Conservation (phyloP, 2,113 vertebrate species). For the Scolopax mira region DNA sequence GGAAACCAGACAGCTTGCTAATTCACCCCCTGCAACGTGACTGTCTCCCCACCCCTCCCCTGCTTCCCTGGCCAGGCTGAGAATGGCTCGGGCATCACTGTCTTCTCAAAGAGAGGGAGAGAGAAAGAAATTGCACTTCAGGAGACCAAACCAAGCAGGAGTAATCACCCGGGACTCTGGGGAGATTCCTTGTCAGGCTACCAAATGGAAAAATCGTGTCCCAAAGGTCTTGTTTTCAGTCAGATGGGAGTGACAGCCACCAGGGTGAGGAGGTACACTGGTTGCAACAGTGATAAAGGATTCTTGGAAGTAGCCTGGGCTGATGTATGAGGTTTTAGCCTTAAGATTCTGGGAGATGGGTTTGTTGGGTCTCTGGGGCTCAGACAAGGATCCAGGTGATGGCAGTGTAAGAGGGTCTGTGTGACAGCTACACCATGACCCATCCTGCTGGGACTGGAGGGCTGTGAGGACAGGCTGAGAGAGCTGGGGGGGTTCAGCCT, state of each 20-base stretch:
- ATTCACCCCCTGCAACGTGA: accelerated
- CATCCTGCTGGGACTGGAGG: not conserved
- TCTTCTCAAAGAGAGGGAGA: not conserved
- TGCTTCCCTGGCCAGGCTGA: not conserved
- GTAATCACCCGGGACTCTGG: not conserved
- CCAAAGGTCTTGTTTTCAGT: not conserved
- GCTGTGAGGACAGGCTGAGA: not conserved
- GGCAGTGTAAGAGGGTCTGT: not conserved
- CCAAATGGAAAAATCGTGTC: not conserved
- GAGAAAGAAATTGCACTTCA: not conserved
- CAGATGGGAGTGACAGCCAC: not conserved
- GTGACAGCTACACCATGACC: not conserved
- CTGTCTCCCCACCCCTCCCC: not conserved
- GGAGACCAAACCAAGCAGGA: not conserved
- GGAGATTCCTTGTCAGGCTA: accelerated
- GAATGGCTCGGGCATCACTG: not conserved
- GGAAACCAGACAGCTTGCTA: not conserved
- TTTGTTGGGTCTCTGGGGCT: not conserved
- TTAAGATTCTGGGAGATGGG: not conserved
- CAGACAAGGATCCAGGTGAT: not conserved
- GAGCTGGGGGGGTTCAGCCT: not conserved
- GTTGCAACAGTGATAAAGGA: not conserved
- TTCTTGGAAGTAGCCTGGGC: not conserved
- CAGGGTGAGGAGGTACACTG: not conserved
- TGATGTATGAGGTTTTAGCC: not conserved